A percentile compares a stretch with the other conserved stretches of the same genome.
phyloP scores from a whole-genome alignment of 53 echinoderm and acorn worm genomes.

The Antedon mediterranea region DNA sequence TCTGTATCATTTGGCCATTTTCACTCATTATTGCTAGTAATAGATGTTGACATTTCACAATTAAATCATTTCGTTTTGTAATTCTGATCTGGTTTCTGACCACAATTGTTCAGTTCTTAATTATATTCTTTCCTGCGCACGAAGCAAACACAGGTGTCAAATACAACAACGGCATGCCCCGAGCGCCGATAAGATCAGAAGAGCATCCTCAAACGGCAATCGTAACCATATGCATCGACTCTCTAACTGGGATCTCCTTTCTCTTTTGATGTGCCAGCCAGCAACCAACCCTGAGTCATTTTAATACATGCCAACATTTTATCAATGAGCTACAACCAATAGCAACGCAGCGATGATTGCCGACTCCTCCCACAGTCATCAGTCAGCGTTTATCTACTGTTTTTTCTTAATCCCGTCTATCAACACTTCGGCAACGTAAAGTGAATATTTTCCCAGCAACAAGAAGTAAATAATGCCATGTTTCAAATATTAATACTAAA shows the following conservation, averaged over 20 bases:
- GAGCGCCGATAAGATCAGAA: not conserved
- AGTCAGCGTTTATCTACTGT: not conserved
- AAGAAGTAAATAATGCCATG: not conserved
- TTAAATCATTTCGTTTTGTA: conserved; percentile 1
- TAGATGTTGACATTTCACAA: not conserved
- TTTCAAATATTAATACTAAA: too few relatives aligned
- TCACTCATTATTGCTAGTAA: not conserved
- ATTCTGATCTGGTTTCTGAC: not conserved
- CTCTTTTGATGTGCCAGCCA: not conserved
- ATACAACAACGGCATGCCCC: not conserved
- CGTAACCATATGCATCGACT: not conserved
- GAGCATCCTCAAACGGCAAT: not conserved
- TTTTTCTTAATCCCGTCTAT: not conserved
- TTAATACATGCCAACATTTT: not conserved
- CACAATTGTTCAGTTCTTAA: not conserved
- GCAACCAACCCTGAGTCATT: not conserved
- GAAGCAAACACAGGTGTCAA: not conserved
- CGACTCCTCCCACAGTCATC: not conserved
- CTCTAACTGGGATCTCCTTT: not conserved
- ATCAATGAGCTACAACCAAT: not conserved
- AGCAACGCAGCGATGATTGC: not conserved
- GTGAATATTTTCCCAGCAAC: not conserved
- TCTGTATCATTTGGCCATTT: not conserved
- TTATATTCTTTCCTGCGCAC: not conserved
- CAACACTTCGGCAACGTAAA: not conserved